Base-by-base conservation (phyloP, 2,888 invertebrate genomes). In the Bhutanitis thaidina region DNA sequence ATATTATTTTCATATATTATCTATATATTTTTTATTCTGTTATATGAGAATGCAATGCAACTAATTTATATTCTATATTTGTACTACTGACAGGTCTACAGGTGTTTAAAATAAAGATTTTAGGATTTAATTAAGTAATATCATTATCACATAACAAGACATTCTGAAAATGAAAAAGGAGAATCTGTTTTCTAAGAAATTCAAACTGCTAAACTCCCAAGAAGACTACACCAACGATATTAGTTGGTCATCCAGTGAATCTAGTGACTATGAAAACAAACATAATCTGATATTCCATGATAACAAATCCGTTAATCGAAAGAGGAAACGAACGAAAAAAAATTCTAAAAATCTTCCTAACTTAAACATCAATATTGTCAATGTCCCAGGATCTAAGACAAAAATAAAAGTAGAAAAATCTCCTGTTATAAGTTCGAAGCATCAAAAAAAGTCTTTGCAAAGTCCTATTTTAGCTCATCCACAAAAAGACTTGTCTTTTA, bases 201-300 rank as follows among this genome's bases (percentile, higher is more conserved):
- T 87, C 56, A 53, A 62, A 4, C 56, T 80, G 44, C 56, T 87
- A 30, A 77, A 78, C 58, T 81, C 84, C 1, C 86, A 87, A 70
- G 77, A 87, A 70, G 77, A 82, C 46, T 54, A 68, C 25, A 63
- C 56, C n/a, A 77, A 77, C 53, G 77, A 82, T 51, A 88, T 89
- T 20, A 69, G 65, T 51, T 86, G 85, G 86, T 77, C 86, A 10
- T 76, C 72, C 2, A 84, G 83, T 54, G 79, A 82, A 14, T 78
- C 81, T 0, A 85, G 84, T 58, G 88, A 84, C 27, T 71, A 70
- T 46, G 86, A 86, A 60, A 71, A 74, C 47, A n/a, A n/a, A 45
- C 56, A 8, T 49, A 60, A 8, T 51, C 53, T 35, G 61, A 39
- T 34, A 12, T 32, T 3, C 1, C 1, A 3, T 14, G 1, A 12